Conservation (phyloP, 2,888 invertebrate species). For the Polyommatus icarus region DNA sequence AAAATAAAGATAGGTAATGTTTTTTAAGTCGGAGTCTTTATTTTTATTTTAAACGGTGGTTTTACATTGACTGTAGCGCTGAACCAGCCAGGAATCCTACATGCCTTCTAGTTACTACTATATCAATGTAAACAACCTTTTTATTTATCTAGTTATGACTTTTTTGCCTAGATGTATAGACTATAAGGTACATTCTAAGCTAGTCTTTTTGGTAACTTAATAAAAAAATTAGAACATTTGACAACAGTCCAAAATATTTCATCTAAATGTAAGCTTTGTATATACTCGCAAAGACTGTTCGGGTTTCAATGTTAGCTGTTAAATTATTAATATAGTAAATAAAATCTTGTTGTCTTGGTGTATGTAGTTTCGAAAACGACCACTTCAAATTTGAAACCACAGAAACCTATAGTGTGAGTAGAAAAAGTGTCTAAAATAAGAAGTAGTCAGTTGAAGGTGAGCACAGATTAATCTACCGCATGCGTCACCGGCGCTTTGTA, state of each 20-base stretch:
- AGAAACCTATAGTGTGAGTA: not conserved
- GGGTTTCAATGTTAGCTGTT: not conserved
- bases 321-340: not conserved
- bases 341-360: not conserved
- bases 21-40: not conserved
- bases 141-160: not conserved
- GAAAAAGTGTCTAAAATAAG: not conserved
- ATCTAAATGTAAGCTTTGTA: conserved; percentile 10
- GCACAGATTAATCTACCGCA: too few relatives aligned
- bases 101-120: too few relatives aligned
- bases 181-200: not conserved
- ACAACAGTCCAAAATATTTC: conserved; percentile 15
- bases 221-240: not conserved
- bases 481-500: too few relatives aligned
- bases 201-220: conserved; percentile 2
- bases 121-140: too few relatives aligned
- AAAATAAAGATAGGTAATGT: not conserved
- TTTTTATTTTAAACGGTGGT: too few relatives aligned
- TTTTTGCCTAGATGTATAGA: not conserved
- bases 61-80: too few relatives aligned
- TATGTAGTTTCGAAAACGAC: not conserved
- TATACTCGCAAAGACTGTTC: conserved; percentile 13
- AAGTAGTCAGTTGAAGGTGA: not conserved
- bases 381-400: not conserved
- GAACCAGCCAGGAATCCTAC: too few relatives aligned